Conservation (phyloP, 2,113 vertebrate species). For the Xenotilapia leptura region DNA sequence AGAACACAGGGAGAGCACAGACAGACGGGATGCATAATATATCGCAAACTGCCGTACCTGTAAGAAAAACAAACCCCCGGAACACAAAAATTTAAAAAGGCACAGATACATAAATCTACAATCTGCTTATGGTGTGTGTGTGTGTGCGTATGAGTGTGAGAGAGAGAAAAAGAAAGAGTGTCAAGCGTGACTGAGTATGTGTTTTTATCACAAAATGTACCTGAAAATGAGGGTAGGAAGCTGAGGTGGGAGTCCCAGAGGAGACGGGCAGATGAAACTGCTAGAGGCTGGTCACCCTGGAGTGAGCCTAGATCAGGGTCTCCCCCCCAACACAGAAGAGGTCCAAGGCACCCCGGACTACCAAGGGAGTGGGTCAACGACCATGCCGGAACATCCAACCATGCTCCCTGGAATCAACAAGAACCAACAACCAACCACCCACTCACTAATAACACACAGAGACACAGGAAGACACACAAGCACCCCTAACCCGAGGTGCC, state of each 20-base stretch:
- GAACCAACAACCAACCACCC: neutral
- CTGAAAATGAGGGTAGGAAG: neutral
- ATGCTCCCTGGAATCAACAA: neutral
- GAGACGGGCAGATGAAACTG: neutral
- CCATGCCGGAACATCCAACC: neutral
- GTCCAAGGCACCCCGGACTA: accelerated
- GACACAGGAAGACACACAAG: neutral
- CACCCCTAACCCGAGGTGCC: too few relatives aligned
- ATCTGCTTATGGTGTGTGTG: neutral
- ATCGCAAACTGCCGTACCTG: neutral
- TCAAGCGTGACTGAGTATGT: neutral
- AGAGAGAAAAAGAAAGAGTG: neutral
- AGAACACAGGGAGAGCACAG: neutral
- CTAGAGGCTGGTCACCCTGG: neutral
- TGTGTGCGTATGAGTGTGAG: neutral
- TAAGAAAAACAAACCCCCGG: accelerated
- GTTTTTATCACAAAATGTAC: neutral
- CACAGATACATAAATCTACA: neutral
- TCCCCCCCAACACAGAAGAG: neutral
- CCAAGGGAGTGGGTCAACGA: neutral
- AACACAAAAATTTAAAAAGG: neutral
- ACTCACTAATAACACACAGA: neutral
- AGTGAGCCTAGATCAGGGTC: neutral
- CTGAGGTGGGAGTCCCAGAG: neutral
- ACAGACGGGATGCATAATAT: neutral